These are phyloP conservation scores for Mesoligia furuncula DNA, from an alignment of 2,888 invertebrate genomes.

Conservation along the genomic window DNA sequence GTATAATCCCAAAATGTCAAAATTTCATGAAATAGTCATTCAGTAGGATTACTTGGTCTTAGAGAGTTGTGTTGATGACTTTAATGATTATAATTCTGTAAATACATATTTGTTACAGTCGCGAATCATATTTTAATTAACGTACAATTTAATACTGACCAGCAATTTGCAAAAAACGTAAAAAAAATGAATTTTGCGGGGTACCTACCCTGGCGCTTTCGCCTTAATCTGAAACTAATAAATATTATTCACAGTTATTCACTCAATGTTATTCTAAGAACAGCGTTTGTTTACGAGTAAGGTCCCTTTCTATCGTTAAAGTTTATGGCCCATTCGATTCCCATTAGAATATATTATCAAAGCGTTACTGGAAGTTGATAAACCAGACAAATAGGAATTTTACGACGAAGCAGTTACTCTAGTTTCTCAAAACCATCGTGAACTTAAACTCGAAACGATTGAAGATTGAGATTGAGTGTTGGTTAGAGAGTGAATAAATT, in stretches of 20 bases:
- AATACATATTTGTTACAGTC: too few relatives aligned
- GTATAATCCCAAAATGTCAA: too few relatives aligned
- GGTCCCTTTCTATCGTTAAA: constrained; percentile 61
- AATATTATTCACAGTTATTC: constrained; percentile 33
- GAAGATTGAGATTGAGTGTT: constrained; percentile 7
- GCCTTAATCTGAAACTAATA: constrained; percentile 16
- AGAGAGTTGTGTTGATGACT: too few relatives aligned
- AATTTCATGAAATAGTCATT: too few relatives aligned
- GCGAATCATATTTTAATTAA: too few relatives aligned
- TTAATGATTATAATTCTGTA: too few relatives aligned
- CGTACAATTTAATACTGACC: too few relatives aligned
- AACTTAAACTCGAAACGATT: constrained; percentile 22
- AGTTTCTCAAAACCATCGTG: constrained; percentile 40
- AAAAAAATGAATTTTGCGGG: too few relatives aligned
- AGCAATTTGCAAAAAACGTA: too few relatives aligned
- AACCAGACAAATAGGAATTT: constrained; percentile 47
- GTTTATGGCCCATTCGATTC: constrained; percentile 62
- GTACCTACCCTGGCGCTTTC: too few relatives aligned
- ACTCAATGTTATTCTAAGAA: constrained; percentile 29
- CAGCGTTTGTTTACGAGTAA: constrained; percentile 48
- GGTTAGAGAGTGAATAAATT: constrained; percentile 3
- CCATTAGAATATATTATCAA: constrained; percentile 53
- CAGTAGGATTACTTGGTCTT: too few relatives aligned
- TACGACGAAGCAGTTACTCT: constrained; percentile 43
- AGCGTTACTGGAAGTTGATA: constrained; percentile 43